Evolutionary conservation across 2,113 vertebrate genomes (phyloP), one percentile per base, ranked within the genome.

Genomic region (Rhinoderma darwinii): DNA sequence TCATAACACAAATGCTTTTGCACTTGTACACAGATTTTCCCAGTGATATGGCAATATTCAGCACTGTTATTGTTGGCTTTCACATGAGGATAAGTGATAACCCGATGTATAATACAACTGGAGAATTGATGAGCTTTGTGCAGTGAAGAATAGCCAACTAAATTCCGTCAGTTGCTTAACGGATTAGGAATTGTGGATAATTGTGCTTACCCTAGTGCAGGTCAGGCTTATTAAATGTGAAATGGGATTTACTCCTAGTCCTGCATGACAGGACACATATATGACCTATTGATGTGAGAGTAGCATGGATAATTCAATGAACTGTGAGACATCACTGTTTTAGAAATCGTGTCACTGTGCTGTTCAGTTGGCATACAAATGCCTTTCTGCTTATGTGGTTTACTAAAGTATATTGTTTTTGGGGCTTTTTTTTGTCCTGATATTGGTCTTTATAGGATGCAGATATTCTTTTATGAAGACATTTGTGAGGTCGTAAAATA

Each of bases 121-220:
- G 37, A 81, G 39, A 81, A 63, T 43, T 59, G 79, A 81, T 81
- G 27, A 37, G 59, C 79, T 81, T 41, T 81, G 79, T 39, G 37
- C 37, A 63, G 79, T 63, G 56, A 63, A 43, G 79, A 25, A 63
- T 63, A 43, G 0, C 56, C 37, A 81, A 43, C 56, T 43, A 59
- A 81, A 61, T 61, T 61, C 51, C 9, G 22, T 63, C 39, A 44
- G 14, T 43, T 81, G 37, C 39, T 30, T 63, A 63, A 43, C 6
- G n/a, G 79, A 81, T 63, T 43, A 63, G 25, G 59, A 25, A 63
- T 63, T 27, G 27, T 30, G 59, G 78, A 81, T 43, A 81, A 81
- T 81, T 63, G 39, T 43, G 7, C 37, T 81, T 43, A 30, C 25
- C 10, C 32, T 54, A n/a, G 5, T 35, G 20, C 18, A 56, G 56